phyloP scores from a whole-genome alignment of 64 coral and sea anemone species.

The Stichodactyla helianthus region DNA sequence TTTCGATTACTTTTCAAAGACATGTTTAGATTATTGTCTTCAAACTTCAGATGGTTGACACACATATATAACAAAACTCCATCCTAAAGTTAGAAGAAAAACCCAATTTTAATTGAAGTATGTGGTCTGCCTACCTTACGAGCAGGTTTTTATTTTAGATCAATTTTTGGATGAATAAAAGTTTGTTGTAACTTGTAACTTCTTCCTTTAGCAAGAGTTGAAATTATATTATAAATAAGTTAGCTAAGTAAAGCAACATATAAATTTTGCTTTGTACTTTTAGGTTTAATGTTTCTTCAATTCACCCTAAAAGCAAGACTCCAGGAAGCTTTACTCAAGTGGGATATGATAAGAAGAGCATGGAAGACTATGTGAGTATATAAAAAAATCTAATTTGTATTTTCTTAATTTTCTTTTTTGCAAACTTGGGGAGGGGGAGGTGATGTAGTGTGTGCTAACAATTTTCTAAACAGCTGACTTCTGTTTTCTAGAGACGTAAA shows the following conservation, averaged over 20 bases:
- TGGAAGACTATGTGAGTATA: conserved; percentile 79
- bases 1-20: background rate
- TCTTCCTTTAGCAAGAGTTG: background rate
- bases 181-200: too few species aligned
- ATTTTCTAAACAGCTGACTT: background rate
- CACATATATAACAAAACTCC: too few species aligned
- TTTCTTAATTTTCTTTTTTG: too few species aligned
- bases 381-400: too few species aligned
- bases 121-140: background rate
- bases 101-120: background rate
- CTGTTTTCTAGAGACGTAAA: conserved; percentile 45
- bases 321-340: conserved; percentile 95
- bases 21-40: background rate
- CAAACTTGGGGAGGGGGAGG: too few species aligned
- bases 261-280: background rate
- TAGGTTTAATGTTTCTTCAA: conserved; percentile 91
- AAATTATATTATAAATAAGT: background rate
- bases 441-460: too few species aligned
- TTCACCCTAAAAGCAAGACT: conserved; percentile 96
- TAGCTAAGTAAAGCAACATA: background rate
- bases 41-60: too few species aligned
- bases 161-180: background rate
- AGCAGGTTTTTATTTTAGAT: conserved; percentile 3
- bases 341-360: conserved; percentile 91
- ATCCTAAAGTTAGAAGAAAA: too few species aligned